phyloP scores from a whole-genome alignment of 2,113 vertebrate species.

The Aegypius monachus region DNA sequence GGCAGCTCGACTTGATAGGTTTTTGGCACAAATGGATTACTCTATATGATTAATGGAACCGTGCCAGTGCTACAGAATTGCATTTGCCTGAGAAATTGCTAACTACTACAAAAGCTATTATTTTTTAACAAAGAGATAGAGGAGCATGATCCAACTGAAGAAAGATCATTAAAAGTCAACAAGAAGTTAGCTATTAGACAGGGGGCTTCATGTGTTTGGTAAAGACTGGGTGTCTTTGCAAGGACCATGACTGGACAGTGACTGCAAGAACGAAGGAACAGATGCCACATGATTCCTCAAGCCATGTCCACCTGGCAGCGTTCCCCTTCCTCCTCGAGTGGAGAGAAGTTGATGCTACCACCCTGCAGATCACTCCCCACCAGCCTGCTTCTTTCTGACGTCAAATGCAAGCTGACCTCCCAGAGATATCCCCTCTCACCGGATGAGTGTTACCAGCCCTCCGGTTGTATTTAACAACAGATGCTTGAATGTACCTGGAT shows the following conservation, averaged over 20 bases:
- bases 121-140: constrained; percentile 37
- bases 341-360: neutral
- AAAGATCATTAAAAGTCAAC: neutral
- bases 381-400: constrained; percentile 3
- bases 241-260: neutral
- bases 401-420: constrained; percentile 11
- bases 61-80: constrained; percentile 18
- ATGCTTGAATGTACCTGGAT: neutral
- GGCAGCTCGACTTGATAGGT: constrained; percentile 63
- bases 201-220: neutral
- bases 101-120: constrained; percentile 51
- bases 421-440: neutral
- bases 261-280: neutral
- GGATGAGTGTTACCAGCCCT: neutral
- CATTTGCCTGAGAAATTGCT: constrained; percentile 42
- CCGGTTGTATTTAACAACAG: neutral
- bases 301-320: constrained; percentile 7
- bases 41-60: constrained; percentile 58
- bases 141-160: neutral
- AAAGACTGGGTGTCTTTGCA: neutral
- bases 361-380: neutral
- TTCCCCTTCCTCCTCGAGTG: neutral
- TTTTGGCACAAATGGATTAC: constrained; percentile 53
- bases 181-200: neutral
- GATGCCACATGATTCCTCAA: constrained; percentile 1